Base-by-base conservation (phyloP, 2,797 vertebrate genomes). In the Galagoides demidoff region DNA sequence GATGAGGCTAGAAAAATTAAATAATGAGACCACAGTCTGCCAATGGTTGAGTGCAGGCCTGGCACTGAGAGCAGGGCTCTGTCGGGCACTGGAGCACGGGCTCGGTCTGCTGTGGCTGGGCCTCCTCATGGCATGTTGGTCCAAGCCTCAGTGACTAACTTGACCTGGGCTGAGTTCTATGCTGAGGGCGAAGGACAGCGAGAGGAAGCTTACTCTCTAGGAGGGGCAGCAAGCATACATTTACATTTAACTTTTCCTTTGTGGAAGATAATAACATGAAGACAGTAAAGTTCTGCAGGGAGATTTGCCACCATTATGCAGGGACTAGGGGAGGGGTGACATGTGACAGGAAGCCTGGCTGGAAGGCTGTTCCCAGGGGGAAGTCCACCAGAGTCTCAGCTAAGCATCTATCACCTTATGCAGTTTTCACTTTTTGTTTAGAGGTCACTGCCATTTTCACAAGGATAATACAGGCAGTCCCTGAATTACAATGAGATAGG, bases 391-490 rank as follows among this genome's bases (percentile, higher is more conserved):
- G 55, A 19, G 4, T 73, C n/a, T 77, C 45, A 49, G 34, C 16
- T 52, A 31, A 77, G 59, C 27, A 12, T 64, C 52, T 29, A 27
- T 55, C 52, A 76, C 11, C 57, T 82, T 57, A 7, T 31, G 4
- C 20, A n/a, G 8, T 92, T 83, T 86, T 74, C 57, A 85, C 55
- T 82, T 86, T 90, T 55, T 92, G 23, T 82, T 91, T 88, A 85
- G 76, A 97, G 61, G 70, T 96, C 82, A 93, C 74, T 66, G 55
- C 19, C 70, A 3, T 89, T 92, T 96, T 90, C 79, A 59, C 37
- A 74, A 90, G 85, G 49, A 29, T 78, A 64, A 39, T 45, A 31
- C 49, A 52, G 49, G 49, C 49, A 52, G 12, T 52, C 49, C 49
- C 49, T 52, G 49, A 52, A 52, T 52, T 52, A 52, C 14, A 52